A percentile compares a stretch with the other conserved stretches of the same genome.
phyloP scores from a whole-genome alignment of 2,888 invertebrate species.

The Asteroscopus sphinx region DNA sequence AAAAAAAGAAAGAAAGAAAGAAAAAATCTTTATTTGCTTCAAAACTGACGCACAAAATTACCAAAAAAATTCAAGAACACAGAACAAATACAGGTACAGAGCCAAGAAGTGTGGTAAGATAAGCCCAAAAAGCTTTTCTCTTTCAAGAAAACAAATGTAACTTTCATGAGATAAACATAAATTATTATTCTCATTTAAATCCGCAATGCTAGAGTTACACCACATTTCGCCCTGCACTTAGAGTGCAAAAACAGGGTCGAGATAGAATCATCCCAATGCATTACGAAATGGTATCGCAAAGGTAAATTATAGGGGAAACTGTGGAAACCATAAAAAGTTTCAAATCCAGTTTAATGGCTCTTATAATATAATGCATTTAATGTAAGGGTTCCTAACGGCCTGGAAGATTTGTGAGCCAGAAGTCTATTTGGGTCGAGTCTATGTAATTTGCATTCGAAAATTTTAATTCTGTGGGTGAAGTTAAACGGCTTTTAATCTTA shows the following conservation, averaged over 20 bases:
- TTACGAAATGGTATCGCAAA: conserved; percentile 32
- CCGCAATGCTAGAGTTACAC: background rate
- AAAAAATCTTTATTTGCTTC: too few species aligned
- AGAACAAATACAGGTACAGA: too few species aligned
- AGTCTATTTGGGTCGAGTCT: conserved; percentile 45
- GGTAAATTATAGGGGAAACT: conserved; percentile 38
- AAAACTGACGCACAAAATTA: too few species aligned
- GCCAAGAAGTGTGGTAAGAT: too few species aligned
- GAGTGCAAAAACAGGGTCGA: conserved; percentile 15
- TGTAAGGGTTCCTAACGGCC: conserved; percentile 49
- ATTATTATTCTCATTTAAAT: conserved; percentile 23
- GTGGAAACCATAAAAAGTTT: conserved; percentile 51
- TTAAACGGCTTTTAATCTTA: conserved; percentile 25
- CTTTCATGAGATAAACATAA: conserved; percentile 4
- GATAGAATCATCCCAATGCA: conserved; percentile 42
- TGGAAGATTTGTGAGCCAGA: conserved; percentile 47
- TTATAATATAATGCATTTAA: conserved; percentile 52
- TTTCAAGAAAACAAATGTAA: too few species aligned
- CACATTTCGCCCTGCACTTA: conserved; percentile 18
- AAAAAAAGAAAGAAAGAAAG: too few species aligned
- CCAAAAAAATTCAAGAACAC: too few species aligned
- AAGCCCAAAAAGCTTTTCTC: too few species aligned
- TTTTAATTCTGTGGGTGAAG: conserved; percentile 34
- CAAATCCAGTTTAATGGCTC: conserved; percentile 38
- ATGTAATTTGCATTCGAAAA: conserved; percentile 46